Percentiles rank a stretch among this genome's conserved stretches.
Evolutionary conservation across 35 echinoderm and acorn worm species (phyloP).

Genomic region (Apostichopus californicus): DNA sequence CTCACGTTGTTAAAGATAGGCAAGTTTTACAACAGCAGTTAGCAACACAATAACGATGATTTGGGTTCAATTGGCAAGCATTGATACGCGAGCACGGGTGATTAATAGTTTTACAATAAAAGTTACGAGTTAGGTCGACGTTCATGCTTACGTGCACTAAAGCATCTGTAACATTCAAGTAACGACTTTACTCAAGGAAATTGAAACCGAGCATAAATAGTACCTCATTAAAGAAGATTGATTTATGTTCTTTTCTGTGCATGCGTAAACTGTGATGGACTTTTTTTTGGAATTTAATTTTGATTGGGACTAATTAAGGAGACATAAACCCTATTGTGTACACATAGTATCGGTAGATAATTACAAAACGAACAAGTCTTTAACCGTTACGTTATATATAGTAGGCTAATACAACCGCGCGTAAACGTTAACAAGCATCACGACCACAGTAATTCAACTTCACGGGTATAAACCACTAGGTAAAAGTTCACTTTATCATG

Average conservation of each 20-base stretch:
- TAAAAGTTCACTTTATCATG: no score
- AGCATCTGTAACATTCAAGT: neutral
- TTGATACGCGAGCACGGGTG: neutral
- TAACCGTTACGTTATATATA: no score
- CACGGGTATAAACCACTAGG: no score
- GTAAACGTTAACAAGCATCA: no score
- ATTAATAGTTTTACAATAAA: constrained; percentile 42
- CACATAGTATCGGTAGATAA: no score
- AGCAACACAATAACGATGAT: constrained; percentile 24
- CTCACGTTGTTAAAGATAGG: constrained; percentile 29
- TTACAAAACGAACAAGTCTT: no score
- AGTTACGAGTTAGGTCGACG: neutral
- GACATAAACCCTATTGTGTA: no score
- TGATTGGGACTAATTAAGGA: no score
- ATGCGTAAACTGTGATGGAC: neutral
- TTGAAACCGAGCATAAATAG: neutral
- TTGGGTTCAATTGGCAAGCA: constrained; percentile 10
- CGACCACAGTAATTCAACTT: no score
- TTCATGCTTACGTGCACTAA: neutral
- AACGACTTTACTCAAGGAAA: neutral
- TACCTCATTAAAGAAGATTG: neutral
- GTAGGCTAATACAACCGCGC: no score
- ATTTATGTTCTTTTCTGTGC: neutral
- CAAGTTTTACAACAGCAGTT: constrained; percentile 33
- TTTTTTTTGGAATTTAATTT: neutral